These are phyloP conservation scores for Medauroidea extradentata DNA, from an alignment of 1,140 invertebrate species.

Conservation along the genomic window DNA sequence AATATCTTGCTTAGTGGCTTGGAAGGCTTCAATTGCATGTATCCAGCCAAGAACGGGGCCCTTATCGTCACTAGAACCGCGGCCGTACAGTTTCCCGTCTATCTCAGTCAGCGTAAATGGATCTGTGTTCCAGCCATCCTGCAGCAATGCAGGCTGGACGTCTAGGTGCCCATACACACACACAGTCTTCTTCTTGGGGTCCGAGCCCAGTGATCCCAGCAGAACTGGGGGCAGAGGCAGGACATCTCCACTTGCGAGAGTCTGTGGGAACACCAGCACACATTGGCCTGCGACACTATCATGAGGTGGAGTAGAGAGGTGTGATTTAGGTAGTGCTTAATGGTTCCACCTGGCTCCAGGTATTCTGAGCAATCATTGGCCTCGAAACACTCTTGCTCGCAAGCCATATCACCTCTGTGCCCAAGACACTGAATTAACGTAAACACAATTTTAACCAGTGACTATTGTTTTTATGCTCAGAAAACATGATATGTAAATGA, in stretches of 20 bases:
- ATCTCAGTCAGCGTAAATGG: conserved; percentile 87
- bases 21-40: conserved; percentile 86
- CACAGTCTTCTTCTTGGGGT: conserved; percentile 85
- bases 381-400: no score
- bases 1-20: conserved; percentile 64
- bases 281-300: no score
- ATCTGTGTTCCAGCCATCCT: conserved; percentile 94
- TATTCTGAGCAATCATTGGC: no score
- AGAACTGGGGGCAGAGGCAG: conserved; percentile 84
- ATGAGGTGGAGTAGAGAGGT: no score
- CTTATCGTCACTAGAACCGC: conserved; percentile 94
- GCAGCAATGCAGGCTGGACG: conserved; percentile 88
- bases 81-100: conserved; percentile 87
- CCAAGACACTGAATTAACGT: no score
- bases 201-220: conserved; percentile 77
- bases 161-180: conserved; percentile 97
- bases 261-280: conserved; percentile 38
- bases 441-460: no score
- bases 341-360: no score
- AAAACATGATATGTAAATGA: no score
- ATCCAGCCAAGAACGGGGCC: conserved; percentile 90
- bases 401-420: no score
- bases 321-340: no score
- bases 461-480: no score
- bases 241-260: conserved; percentile 62